These are phyloP conservation scores for Antennarius maculatus DNA, from an alignment of 2,797 vertebrate species.

Conservation along the genomic window DNA sequence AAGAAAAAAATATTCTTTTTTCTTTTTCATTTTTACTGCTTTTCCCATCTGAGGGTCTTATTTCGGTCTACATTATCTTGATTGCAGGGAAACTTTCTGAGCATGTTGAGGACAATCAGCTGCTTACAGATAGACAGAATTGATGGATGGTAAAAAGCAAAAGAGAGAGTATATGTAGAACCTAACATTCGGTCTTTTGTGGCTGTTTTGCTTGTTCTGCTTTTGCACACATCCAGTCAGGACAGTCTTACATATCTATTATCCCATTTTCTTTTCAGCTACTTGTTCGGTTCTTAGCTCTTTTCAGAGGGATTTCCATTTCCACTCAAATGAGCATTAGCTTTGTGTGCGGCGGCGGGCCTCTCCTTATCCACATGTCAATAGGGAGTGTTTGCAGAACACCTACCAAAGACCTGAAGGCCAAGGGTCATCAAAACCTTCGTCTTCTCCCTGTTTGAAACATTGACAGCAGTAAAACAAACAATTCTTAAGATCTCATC, in stretches of 20 bases:
- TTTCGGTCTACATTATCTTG: not conserved
- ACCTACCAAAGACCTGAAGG: slow-evolving; percentile 75
- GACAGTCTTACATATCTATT: slow-evolving; percentile 44
- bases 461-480: slow-evolving; percentile 78
- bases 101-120: too few species aligned
- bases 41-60: not conserved
- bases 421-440: slow-evolving; percentile 80
- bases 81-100: not conserved
- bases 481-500: slow-evolving; percentile 78
- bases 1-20: too few species aligned
- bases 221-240: slow-evolving; percentile 27
- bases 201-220: not conserved
- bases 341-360: slow-evolving; percentile 52
- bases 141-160: not conserved
- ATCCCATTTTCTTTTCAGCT: slow-evolving; percentile 50
- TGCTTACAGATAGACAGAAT: not conserved
- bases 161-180: not conserved
- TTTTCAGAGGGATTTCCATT: slow-evolving; percentile 67
- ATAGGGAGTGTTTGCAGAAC: slow-evolving; percentile 76
- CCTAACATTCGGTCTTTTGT: not conserved
- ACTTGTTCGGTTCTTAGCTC: slow-evolving; percentile 50
- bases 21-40: not conserved
- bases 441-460: slow-evolving; percentile 70
- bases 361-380: slow-evolving; percentile 72
- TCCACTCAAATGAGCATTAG: slow-evolving; percentile 72